A percentile compares a stretch with the other conserved stretches of the same genome.
Conservation (phyloP, 2,113 vertebrate genomes). For the Poeciliopsis prolifica region DNA sequence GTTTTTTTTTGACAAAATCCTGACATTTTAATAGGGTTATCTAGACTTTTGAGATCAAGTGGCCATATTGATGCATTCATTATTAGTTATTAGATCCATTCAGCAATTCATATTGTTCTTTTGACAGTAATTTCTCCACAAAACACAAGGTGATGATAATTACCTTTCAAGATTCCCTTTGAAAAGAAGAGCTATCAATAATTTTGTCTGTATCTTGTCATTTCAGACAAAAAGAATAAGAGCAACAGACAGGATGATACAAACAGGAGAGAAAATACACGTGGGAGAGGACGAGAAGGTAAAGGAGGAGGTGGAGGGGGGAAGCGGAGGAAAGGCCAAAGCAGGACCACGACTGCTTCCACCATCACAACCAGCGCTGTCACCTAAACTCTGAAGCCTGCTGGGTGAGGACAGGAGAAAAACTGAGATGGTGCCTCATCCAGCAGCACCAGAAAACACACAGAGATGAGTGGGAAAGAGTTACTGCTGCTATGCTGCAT, state of each 20-base stretch:
- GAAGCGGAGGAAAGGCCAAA: constrained; percentile 61
- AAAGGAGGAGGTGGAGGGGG: constrained; percentile 59
- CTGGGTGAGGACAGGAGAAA: constrained; percentile 35
- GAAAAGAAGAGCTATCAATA: constrained; percentile 7
- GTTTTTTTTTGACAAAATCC: not conserved
- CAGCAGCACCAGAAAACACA: constrained; percentile 29
- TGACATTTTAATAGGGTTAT: not conserved
- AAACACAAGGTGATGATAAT: constrained; percentile 26
- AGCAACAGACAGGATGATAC: constrained; percentile 73
- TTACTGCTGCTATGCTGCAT: constrained; percentile 78
- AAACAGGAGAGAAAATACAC: constrained; percentile 75
- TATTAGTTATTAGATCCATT: not conserved
- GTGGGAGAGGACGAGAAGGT: constrained; percentile 38
- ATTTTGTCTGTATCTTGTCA: constrained; percentile 21
- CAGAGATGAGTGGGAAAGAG: constrained; percentile 51
- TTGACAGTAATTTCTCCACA: constrained; percentile 3
- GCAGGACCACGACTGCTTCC: constrained; percentile 23
- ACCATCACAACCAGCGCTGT: constrained; percentile 29
- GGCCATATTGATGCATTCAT: not conserved
- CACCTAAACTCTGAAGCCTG: constrained; percentile 74
- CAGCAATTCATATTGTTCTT: constrained; percentile 20
- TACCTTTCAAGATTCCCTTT: constrained; percentile 12
- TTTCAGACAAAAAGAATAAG: constrained; percentile 77
- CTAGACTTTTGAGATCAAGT: not conserved
- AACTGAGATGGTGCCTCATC: constrained; percentile 36